A percentile compares a stretch with the other conserved stretches of the same genome.
Evolutionary conservation across 2,797 vertebrate genomes (phyloP).

Genomic region (Cirrhinus molitorella): DNA sequence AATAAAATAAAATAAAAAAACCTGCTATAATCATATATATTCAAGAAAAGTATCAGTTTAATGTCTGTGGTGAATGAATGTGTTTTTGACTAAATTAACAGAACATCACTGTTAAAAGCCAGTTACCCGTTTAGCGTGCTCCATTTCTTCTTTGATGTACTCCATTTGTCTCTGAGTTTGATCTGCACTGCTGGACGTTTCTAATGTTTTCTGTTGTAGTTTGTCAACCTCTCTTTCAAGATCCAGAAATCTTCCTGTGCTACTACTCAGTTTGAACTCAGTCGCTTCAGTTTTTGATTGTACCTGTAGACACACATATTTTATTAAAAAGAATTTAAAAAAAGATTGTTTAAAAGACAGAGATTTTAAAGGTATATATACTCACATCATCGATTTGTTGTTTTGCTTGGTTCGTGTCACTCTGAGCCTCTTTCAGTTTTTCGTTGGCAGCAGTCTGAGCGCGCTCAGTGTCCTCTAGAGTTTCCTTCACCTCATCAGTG

Average conservation of each 20-base stretch:
- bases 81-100: not conserved
- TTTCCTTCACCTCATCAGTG: constrained; percentile 80
- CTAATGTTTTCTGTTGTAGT: constrained; percentile 81
- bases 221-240: constrained; percentile 85
- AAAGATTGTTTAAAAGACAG: not conserved
- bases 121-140: constrained; percentile 85
- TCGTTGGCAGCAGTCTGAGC: constrained; percentile 84
- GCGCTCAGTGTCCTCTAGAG: constrained; percentile 87
- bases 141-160: constrained; percentile 74
- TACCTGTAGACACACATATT: constrained; percentile 78
- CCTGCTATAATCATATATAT: not conserved
- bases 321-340: not conserved
- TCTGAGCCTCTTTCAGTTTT: constrained; percentile 85
- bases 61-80: not conserved
- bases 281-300: constrained; percentile 87
- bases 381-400: constrained; percentile 87
- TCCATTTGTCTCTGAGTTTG: constrained; percentile 72
- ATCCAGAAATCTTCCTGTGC: constrained; percentile 83
- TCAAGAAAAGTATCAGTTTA: not conserved
- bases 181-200: constrained; percentile 73
- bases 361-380: not conserved
- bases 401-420: constrained; percentile 86
- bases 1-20: not conserved
- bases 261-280: constrained; percentile 87
- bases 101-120: not conserved